Base-by-base conservation (phyloP, 2,113 vertebrate species). In the Paedocypris sp. region DNA sequence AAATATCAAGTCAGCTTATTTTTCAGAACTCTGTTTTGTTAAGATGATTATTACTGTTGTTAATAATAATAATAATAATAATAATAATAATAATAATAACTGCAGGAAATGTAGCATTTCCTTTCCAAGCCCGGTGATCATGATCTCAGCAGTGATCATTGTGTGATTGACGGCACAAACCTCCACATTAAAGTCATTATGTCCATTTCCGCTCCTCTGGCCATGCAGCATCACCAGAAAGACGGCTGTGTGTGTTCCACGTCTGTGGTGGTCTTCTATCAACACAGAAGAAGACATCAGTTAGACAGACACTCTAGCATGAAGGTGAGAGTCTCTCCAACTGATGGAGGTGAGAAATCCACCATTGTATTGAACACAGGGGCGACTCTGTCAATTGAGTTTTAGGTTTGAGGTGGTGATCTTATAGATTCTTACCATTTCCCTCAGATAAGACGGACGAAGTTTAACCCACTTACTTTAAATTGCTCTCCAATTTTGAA, bases 281-380 rank as follows among this genome's bases (percentile, higher is more conserved):
- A 53, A 19, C 42, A 64, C 61, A 63, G n/a, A 46, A 23, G 28
- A 50, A 36, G 60, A 38, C 35, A 63, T 63, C 47, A 25, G 53
- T 56, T 29, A 36, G 33, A 41, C 48, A 38, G 62, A 56, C 20
- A 32, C 42, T 64, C 31, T 22, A 47, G 29, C 62, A 64, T 60
- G 60, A 60, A 71, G 60, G 48, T 63, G 67, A 71, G 69, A 59
- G 69, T 67, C 64, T 67, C 64, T 71, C 53, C 51, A 67, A 53
- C 52, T 43, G 61, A 63, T 63, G 53, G 59, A 71, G 64, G 64
- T 39, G 64, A 63, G 54, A 63, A 54, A 70, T 61, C 38, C 42
- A 49, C 32, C 38, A 10, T 57, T 52, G 52, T 58, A 48, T 58
- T 46, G 52, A 32, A 61, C 33, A 52, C 48, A 2, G 46, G 42